Conservation (phyloP, 1,140 invertebrate species). For the Drosophila sucinea region DNA sequence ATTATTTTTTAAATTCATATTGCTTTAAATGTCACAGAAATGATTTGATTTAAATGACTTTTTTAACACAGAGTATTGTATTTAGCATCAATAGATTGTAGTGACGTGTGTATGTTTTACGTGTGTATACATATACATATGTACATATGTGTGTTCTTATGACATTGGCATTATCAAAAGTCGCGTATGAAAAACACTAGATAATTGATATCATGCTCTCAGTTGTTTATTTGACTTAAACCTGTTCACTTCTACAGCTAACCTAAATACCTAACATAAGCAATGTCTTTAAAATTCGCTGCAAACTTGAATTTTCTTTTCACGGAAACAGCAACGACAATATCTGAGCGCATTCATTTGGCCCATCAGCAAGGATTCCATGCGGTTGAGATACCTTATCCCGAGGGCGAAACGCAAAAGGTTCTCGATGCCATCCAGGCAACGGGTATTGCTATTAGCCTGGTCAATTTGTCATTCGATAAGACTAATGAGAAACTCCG, state of each 20-base stretch:
- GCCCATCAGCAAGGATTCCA: slow-evolving; percentile 92
- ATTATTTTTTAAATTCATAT: no score
- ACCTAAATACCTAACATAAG: neutral
- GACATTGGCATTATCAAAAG: slow-evolving; percentile 20
- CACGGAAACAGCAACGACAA: slow-evolving; percentile 85
- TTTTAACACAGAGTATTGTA: neutral
- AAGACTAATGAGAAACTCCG: slow-evolving; percentile 89
- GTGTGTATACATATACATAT: neutral
- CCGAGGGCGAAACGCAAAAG: slow-evolving; percentile 87
- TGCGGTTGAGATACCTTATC: slow-evolving; percentile 93
- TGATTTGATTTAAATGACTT: neutral
- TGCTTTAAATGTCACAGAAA: neutral
- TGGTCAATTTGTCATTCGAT: slow-evolving; percentile 91
- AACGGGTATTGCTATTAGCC: slow-evolving; percentile 89
- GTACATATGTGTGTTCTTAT: neutral
- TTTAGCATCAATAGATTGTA: neutral
- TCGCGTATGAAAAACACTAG: slow-evolving; percentile 12
- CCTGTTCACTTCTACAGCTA: neutral
- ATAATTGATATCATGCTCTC: slow-evolving; percentile 12
- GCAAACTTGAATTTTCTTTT: slow-evolving; percentile 96
- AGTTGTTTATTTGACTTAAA: slow-evolving; percentile 1
- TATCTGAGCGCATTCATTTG: slow-evolving; percentile 89
- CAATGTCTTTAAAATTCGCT: slow-evolving; percentile 89
- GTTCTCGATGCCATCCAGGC: slow-evolving; percentile 88
- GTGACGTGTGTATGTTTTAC: neutral